phyloP scores from a whole-genome alignment of 2,113 vertebrate species.

The Muntiacus muntjak region DNA sequence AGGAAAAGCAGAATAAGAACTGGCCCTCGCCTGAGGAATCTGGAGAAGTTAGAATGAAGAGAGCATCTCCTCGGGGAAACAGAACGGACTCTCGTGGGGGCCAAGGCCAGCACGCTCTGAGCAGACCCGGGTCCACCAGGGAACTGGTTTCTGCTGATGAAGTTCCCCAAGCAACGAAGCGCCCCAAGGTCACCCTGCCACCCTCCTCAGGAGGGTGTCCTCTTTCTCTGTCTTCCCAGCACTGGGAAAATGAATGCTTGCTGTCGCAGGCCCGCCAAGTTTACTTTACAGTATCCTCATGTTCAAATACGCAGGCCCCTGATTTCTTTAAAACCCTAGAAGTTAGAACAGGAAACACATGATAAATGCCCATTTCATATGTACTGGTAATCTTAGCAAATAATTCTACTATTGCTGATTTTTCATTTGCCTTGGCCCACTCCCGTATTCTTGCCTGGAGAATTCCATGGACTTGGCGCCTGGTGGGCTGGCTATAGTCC shows the following conservation, averaged over 20 bases:
- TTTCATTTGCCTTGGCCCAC: neutral
- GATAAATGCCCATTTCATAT: neutral
- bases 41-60: accelerated
- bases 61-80: too few relatives aligned
- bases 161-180: too few relatives aligned
- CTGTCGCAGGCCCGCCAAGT: accelerated
- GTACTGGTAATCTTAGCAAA: neutral
- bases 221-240: neutral
- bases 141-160: neutral
- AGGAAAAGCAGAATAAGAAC: too few relatives aligned
- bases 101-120: accelerated
- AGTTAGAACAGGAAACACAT: neutral
- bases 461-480: neutral
- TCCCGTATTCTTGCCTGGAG: neutral
- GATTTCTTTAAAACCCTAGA: neutral
- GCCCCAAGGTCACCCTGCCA: accelerated
- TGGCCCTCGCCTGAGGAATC: accelerated
- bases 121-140: neutral
- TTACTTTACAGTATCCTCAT: accelerated
- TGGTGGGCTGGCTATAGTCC: neutral
- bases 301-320: neutral
- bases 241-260: too few relatives aligned
- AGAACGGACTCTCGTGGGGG: neutral
- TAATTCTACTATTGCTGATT: neutral
- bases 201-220: accelerated